Evolutionary conservation across 2,113 vertebrate species (phyloP).

Genomic region (Megaceryle maxima): DNA sequence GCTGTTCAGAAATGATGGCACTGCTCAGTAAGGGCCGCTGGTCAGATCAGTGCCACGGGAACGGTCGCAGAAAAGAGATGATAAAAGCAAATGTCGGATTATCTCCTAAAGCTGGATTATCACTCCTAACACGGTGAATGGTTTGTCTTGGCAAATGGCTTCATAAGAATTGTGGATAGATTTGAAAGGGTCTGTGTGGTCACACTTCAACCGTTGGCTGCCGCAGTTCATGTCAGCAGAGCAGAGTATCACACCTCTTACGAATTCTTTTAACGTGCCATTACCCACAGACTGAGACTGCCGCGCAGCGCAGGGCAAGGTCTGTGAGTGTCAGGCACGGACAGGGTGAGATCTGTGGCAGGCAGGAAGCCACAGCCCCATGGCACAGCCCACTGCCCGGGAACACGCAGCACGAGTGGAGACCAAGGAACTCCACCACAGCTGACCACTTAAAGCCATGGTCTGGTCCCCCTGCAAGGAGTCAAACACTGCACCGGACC

Average conservation of each 20-base stretch:
- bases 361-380: neutral
- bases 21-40: neutral
- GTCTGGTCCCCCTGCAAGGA: neutral
- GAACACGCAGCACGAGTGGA: neutral
- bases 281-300: neutral
- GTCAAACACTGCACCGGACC: neutral
- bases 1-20: neutral
- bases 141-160: constrained; percentile 62
- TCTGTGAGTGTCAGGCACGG: neutral
- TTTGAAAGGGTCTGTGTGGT: constrained; percentile 27
- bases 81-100: constrained; percentile 53
- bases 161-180: constrained; percentile 13
- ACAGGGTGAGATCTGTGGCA: neutral
- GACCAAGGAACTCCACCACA: too few species aligned
- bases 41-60: neutral
- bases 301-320: neutral
- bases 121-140: constrained; percentile 52
- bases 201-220: constrained; percentile 53
- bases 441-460: neutral
- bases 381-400: neutral
- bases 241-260: neutral
- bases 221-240: constrained; percentile 30
- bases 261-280: neutral
- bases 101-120: constrained; percentile 60
- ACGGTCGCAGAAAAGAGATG: constrained; percentile 2